phyloP scores from a whole-genome alignment of 2,888 invertebrate genomes.

The Chaitophorus viminalis region DNA sequence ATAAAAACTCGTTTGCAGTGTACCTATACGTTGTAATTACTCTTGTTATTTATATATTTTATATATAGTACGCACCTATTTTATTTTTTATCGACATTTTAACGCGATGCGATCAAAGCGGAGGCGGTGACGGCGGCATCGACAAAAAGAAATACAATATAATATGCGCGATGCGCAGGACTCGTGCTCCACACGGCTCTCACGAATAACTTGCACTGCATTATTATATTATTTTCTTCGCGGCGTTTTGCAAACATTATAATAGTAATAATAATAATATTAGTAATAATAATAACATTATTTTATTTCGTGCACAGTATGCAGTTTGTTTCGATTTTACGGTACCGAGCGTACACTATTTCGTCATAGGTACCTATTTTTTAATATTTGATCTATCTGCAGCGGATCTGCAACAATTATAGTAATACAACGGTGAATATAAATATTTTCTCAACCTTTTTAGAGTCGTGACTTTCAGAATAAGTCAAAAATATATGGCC shows the following conservation, averaged over 20 bases:
- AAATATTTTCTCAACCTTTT: no score
- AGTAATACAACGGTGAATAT: no score
- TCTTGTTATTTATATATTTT: conserved; percentile 17
- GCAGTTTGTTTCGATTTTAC: no score
- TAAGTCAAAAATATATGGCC: no score
- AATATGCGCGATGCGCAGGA: neutral
- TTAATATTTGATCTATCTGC: no score
- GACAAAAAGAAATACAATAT: conserved; percentile 33
- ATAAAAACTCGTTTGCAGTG: conserved; percentile 26
- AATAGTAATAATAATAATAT: no score
- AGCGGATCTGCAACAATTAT: no score
- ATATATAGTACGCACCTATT: neutral
- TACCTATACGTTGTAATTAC: conserved; percentile 35
- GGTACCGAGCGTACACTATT: no score
- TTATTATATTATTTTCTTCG: neutral
- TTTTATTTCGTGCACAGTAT: neutral
- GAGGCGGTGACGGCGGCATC: conserved; percentile 34
- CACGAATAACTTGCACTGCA: conserved; percentile 32
- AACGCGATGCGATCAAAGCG: conserved; percentile 50
- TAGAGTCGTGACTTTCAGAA: no score
- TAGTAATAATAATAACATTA: no score
- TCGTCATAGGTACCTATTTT: no score
- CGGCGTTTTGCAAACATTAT: neutral
- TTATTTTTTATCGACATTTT: conserved; percentile 51
- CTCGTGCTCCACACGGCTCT: conserved; percentile 13